A percentile compares a stretch with the other conserved stretches of the same genome.
These are phyloP conservation scores for Hyperoplus lanceolatus DNA, from an alignment of 2,797 vertebrate genomes.

Conservation along the genomic window DNA sequence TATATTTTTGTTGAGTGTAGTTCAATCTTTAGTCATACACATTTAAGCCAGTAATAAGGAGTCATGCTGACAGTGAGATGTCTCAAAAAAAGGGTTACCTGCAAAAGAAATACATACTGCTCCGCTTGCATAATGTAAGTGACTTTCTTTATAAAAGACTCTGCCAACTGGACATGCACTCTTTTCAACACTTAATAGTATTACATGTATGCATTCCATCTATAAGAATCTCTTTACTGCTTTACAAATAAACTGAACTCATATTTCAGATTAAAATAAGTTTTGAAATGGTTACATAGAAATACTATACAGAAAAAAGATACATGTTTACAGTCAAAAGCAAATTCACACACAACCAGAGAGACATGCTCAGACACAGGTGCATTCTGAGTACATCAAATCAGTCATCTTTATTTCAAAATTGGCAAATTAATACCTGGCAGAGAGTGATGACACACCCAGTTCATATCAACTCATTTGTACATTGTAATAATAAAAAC, in stretches of 20 bases:
- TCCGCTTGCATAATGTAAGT: constrained; percentile 31
- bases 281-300: constrained; percentile 8
- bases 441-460: constrained; percentile 46
- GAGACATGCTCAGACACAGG: constrained; percentile 49
- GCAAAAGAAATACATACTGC: constrained; percentile 21
- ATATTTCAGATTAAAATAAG: not conserved
- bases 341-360: constrained; percentile 25
- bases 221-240: not conserved
- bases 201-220: not conserved
- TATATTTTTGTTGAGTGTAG: not conserved
- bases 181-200: not conserved
- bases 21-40: not conserved
- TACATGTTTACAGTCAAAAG: not conserved
- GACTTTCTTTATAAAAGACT: not conserved
- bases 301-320: not conserved
- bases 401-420: constrained; percentile 82
- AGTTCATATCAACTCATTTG: constrained; percentile 42
- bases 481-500: constrained; percentile 49
- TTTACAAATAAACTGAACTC: not conserved
- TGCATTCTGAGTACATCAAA: constrained; percentile 45
- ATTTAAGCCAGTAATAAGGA: constrained; percentile 63
- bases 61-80: constrained; percentile 17
- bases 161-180: not conserved
- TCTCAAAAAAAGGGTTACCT: constrained; percentile 15
- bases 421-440: constrained; percentile 59